Evolutionary conservation across 2,888 invertebrate species (phyloP).

Genomic region (Lamellibrachia satsuma): DNA sequence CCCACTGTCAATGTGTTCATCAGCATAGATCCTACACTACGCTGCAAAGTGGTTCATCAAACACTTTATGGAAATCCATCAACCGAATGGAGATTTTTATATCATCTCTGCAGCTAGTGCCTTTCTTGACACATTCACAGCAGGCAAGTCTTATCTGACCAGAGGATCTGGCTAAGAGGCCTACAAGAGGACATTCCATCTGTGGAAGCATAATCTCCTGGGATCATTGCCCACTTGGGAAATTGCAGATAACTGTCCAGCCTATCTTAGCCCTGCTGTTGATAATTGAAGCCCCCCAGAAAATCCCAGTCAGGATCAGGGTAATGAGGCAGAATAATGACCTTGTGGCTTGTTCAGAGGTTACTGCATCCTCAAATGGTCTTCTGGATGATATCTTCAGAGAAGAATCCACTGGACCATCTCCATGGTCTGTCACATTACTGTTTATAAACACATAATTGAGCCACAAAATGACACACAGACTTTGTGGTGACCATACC

Average conservation of each 20-base stretch:
- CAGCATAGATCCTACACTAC: not conserved
- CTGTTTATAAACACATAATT: not conserved
- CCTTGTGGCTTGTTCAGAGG: not conserved
- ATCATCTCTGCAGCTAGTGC: not conserved
- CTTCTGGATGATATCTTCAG: not conserved
- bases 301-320: not conserved
- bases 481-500: not conserved
- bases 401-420: not conserved
- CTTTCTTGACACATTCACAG: not conserved
- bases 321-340: not conserved
- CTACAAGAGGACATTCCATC: not conserved
- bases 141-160: not conserved
- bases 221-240: not conserved
- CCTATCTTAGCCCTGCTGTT: slow-evolving; percentile 13
- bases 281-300: not conserved
- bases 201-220: not conserved
- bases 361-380: too few relatives aligned
- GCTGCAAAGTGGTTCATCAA: not conserved
- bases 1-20: not conserved
- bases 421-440: not conserved
- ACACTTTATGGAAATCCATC: slow-evolving; percentile 10
- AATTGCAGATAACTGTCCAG: not conserved
- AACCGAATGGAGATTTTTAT: not conserved
- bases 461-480: not conserved
- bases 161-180: not conserved